Evolutionary conservation across 1,140 invertebrate genomes (phyloP), one percentile per base, ranked within the genome.

Genomic region (Dryas iulia): DNA sequence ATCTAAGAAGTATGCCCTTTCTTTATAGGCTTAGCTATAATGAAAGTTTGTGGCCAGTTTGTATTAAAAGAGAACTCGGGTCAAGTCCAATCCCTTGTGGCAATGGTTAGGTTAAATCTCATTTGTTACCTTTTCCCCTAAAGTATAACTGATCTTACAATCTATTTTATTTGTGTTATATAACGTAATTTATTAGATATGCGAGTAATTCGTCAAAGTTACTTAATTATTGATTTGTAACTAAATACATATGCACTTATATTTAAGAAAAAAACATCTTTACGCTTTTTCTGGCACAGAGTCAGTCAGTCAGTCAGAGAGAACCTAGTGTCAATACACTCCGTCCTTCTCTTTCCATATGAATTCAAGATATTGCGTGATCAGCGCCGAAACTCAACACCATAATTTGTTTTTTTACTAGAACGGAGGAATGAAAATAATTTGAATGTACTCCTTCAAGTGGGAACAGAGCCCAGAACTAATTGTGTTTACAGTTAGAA

Each of bases 41-140:
- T 47, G 39, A 47, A 47, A 47, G 39, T 47, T 47, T 47, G 39
- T 47, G 39, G 18, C 18, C 14, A 47, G 39, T 47, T 47, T 47
- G 18, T 47, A 47, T 47, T 47, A 47, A 47, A 47, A 21, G 39
- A 47, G 14, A 47, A 47, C 39, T 47, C 14, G 39, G 39, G 18
- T 21, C 39, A 47, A 21, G 39, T 47, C 39, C 39, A 47, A 47
- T 47, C 39, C 39, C 39, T 18, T 14, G 39, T 47, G 39, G 18
- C 6, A 47, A 47, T 21, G 39, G 14, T 18, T 18, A 8, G 39
- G 39, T 47, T 21, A 47, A 47, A 47, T 47, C 39, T 47, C 7
- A 47, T 47, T 47, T 21, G 39, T 47, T 47, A 47, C 39, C 39
- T 47, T 47, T 47, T 47, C 18, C 39, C 39, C 39, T 47, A 14